Evolutionary conservation across 2,797 vertebrate species (phyloP), one percentile per base, ranked within the genome.

Genomic region (Columba guinea): DNA sequence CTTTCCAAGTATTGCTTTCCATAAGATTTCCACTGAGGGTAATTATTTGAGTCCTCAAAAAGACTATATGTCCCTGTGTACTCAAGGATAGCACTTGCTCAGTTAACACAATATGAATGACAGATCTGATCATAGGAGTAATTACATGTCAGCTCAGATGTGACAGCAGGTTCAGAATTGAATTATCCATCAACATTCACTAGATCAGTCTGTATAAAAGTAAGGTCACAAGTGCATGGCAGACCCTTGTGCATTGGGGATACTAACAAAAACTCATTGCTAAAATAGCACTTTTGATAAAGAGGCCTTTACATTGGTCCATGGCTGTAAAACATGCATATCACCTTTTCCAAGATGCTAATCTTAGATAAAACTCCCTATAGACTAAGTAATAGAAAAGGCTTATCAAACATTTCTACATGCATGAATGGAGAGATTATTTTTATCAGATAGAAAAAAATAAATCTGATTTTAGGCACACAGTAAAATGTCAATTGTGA

Each of bases 281-380:
- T 64, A 46, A 51, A 81, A 41, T 16, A 49, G 1, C 30, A 2
- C 12, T 88, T 7, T 20, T 84, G 35, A 20, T 75, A 21, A 3
- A 39, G 24, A 23, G 34, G 12, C 3, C 39, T 51, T 60, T 13
- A 7, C 4, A 1, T 48, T 46, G 7, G 4, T 68, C 14, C 0
- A 2, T 41, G 28, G 9, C 46, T 76, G 34, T 62, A 65, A 78
- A 93, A 90, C 14, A 14, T 19, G 15, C 19, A 5, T 24, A 18
- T 64, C 51, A 28, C 14, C 34, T 78, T 69, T 68, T 20, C 58
- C 13, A 75, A 58, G 15, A 55, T 9, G 41, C 2, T 73, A 27
- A 55, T 58, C 41, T 78, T 62, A 41, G 26, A n/a, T n/a, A 73
- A 81, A 87, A 86, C 18, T 93, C 0, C 0, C 5, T 18, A 3